These are phyloP conservation scores for Sarcoramphus papa DNA, from an alignment of 2,797 vertebrate species.

Conservation along the genomic window DNA sequence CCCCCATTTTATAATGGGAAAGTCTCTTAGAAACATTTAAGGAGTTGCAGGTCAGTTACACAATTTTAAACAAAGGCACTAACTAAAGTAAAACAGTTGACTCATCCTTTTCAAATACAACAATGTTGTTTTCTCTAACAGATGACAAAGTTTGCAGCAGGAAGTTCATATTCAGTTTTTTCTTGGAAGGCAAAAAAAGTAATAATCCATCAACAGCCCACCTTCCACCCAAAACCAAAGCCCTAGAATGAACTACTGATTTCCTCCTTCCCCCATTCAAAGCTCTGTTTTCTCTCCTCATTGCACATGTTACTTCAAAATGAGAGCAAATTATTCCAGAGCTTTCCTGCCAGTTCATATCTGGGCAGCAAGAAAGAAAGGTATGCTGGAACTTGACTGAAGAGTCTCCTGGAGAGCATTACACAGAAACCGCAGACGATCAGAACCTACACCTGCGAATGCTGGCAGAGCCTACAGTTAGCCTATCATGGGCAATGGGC, in stretches of 20 bases:
- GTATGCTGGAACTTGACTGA: fast-evolving
- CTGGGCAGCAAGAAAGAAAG: background rate
- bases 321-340: background rate
- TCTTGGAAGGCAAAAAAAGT: background rate
- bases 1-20: background rate
- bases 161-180: background rate
- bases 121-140: background rate
- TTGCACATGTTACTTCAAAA: background rate
- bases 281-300: background rate
- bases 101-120: background rate
- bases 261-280: background rate
- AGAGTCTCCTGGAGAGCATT: background rate
- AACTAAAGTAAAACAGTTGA: background rate
- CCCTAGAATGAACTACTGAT: background rate
- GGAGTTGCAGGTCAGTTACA: background rate
- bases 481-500: fast-evolving
- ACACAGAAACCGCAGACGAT: background rate
- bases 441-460: background rate
- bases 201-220: background rate
- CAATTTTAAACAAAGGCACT: background rate
- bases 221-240: background rate
- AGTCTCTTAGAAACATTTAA: background rate
- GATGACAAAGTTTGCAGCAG: background rate
- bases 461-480: background rate
- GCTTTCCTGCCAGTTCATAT: background rate